Evolutionary conservation across 2,888 invertebrate genomes (phyloP).

Genomic region (Mechanitis messenoides): DNA sequence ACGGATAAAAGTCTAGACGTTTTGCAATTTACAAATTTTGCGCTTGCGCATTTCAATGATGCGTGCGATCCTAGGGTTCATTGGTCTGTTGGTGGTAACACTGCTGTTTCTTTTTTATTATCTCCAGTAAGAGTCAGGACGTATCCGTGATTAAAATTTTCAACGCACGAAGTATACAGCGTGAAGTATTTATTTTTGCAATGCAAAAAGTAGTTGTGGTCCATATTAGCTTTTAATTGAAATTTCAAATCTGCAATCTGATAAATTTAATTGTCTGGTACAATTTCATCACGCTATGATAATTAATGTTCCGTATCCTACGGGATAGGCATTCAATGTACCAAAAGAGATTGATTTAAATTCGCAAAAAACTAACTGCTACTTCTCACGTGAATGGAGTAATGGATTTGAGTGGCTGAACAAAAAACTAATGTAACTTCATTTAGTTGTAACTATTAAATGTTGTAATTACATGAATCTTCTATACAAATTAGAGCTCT

Average conservation of each 20-base stretch:
- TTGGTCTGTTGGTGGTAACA: constrained; percentile 54
- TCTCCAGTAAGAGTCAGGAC: constrained; percentile 43
- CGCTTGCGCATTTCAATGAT: constrained; percentile 68
- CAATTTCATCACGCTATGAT: constrained; percentile 50
- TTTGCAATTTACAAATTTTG: constrained; percentile 68
- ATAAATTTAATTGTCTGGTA: constrained; percentile 40
- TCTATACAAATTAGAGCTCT: constrained; percentile 11
- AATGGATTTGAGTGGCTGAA: constrained; percentile 18
- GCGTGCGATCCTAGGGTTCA: constrained; percentile 63
- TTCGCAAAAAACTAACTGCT: constrained; percentile 28
- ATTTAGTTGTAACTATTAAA: constrained; percentile 22
- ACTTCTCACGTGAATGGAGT: constrained; percentile 28
- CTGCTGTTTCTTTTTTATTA: constrained; percentile 44
- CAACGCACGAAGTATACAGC: constrained; percentile 57
- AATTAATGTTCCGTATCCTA: constrained; percentile 41
- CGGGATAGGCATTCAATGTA: constrained; percentile 34
- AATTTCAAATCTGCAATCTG: constrained; percentile 37
- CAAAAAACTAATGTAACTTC: constrained; percentile 20
- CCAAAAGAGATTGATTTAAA: constrained; percentile 33
- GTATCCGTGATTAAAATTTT: constrained; percentile 63
- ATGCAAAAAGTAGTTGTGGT: constrained; percentile 55
- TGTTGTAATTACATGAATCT: constrained; percentile 22
- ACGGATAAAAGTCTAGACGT: constrained; percentile 64
- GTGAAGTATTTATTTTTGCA: constrained; percentile 64
- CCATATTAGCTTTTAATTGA: constrained; percentile 51